Conservation (phyloP, 2,113 vertebrate genomes). For the Microcebus tavaratra region DNA sequence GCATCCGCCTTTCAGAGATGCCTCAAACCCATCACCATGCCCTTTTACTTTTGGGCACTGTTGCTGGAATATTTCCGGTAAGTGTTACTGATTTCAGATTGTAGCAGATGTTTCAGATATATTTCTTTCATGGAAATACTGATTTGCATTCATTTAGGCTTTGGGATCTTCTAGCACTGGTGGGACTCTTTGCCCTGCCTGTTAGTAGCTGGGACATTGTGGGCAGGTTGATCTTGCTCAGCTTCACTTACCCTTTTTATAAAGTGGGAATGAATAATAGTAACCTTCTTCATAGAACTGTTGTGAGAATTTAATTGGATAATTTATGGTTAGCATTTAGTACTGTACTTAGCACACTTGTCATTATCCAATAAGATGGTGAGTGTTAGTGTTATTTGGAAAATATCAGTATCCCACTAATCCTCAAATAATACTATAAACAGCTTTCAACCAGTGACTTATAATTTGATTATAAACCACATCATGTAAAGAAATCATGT, state of each 20-base stretch:
- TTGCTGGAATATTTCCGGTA: constrained; percentile 95
- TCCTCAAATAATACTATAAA: neutral
- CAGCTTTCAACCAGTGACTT: neutral
- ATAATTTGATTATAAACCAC: neutral
- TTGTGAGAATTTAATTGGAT: neutral
- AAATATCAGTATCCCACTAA: neutral
- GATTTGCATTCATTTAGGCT: neutral
- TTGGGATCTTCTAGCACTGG: neutral
- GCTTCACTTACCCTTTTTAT: neutral
- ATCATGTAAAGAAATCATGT: neutral
- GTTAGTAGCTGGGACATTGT: neutral
- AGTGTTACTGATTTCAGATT: constrained; percentile 70
- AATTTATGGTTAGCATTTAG: neutral
- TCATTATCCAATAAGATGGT: neutral
- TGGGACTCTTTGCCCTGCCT: neutral
- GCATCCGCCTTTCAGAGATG: constrained; percentile 91
- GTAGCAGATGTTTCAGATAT: too few species aligned
- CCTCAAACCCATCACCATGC: constrained; percentile 98
- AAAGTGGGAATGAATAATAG: neutral
- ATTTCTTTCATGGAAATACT: neutral
- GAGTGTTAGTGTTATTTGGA: neutral
- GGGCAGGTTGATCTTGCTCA: neutral
- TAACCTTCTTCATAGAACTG: neutral
- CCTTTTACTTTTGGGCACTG: constrained; percentile 91
- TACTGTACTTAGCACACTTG: too few species aligned